Evolutionary conservation across 1,140 invertebrate species (phyloP), one percentile per base, ranked within the genome.

Genomic region (Eurytemora carolleeae): DNA sequence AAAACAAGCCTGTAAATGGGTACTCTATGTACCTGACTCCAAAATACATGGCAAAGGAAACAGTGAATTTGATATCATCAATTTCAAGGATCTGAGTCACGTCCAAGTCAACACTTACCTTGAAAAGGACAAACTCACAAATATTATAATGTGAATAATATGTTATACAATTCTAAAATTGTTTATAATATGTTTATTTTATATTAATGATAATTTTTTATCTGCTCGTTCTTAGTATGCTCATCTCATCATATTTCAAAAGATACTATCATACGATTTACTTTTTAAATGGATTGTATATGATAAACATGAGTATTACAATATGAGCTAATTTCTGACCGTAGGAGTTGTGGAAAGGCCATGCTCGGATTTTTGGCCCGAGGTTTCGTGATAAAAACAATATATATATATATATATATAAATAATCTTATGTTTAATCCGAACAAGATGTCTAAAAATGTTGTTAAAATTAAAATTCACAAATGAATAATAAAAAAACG

Each of bases 41-140:
- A 57, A 57, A 57, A 23, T 57, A 57, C 55, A 57, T 57, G 19
- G 55, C 18, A 24, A 57, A 57, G 55, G 21, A 23, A 21, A 57
- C 55, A 21, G 55, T 57, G 22, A 57, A 57, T 22, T 57, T 57
- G 55, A 57, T 57, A 24, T 57, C 55, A 57, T 64, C 55, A 2
- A 57, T 22, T 22, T 57, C 55, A n/a, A 57, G 23, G 2, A 57
- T 57, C 24, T 57, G 55, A 19, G 23, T n/a, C 55, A 57, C 55
- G 23, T 57, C 55, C 55, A 57, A 23, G 16, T 57, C 55, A 2
- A 57, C 22, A 16, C 21, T 23, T n/a, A 57, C 55, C 31, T 44
- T 12, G n/a, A 44, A 44, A 44, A 44, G 31, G n/a, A 44, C 31
- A 7, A 44, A 44, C n/a, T 12, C 7, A 44, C 7, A 44, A 12